phyloP scores from a whole-genome alignment of 2,113 vertebrate species.

The Esox niger region DNA sequence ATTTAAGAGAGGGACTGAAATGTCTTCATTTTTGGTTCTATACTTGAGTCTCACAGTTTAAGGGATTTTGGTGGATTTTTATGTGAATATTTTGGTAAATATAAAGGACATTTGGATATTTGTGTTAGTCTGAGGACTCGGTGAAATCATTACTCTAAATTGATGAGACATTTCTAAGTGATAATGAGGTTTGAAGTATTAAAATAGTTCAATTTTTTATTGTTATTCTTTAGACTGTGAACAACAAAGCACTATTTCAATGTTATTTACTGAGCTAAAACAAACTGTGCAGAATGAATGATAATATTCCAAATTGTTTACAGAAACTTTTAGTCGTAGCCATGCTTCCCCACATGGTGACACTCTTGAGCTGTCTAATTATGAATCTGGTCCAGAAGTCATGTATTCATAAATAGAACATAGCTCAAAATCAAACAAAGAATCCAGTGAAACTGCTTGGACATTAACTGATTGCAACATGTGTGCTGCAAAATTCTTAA shows the following conservation, averaged over 20 bases:
- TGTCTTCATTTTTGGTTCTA: too few relatives aligned
- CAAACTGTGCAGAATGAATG: slow-evolving; percentile 8
- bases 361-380: slow-evolving; percentile 67
- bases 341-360: slow-evolving; percentile 60
- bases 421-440: slow-evolving; percentile 58
- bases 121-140: neutral
- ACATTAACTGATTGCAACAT: neutral
- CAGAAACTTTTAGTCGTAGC: slow-evolving; percentile 14
- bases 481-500: neutral
- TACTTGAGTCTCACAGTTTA: too few relatives aligned
- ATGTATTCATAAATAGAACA: slow-evolving; percentile 55
- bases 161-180: neutral
- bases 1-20: too few relatives aligned
- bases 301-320: neutral
- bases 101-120: slow-evolving; percentile 9
- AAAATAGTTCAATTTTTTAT: neutral
- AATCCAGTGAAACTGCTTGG: slow-evolving; percentile 39
- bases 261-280: slow-evolving; percentile 6
- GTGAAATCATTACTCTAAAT: neutral
- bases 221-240: neutral
- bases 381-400: slow-evolving; percentile 20
- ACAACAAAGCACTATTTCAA: neutral
- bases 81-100: slow-evolving; percentile 17
- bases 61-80: slow-evolving; percentile 30
- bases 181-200: neutral